Percentiles rank a stretch among this genome's conserved stretches.
These are phyloP conservation scores for Drosophila formosana DNA, from an alignment of 2,888 invertebrate species.

Conservation along the genomic window DNA sequence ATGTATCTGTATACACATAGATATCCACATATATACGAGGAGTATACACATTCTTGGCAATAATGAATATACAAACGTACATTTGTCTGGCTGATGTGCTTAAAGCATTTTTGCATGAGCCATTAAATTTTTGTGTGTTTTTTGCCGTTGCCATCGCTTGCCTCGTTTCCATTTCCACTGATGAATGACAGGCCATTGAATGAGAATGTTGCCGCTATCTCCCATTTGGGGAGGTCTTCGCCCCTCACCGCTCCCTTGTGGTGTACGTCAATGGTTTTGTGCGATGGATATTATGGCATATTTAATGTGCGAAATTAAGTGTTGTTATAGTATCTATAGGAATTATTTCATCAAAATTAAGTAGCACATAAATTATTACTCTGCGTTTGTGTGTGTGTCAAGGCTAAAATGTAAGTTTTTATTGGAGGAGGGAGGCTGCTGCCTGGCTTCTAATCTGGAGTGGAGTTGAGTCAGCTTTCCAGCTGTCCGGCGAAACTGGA, in stretches of 20 bases:
- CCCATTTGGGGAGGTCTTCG: background rate
- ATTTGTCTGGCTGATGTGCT: slow-evolving; percentile 22
- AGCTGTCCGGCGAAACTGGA: slow-evolving; percentile 25
- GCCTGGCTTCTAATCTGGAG: slow-evolving; percentile 24
- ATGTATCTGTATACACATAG: background rate
- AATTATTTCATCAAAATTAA: slow-evolving; percentile 77
- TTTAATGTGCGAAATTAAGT: slow-evolving; percentile 80
- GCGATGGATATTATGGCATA: slow-evolving; percentile 63
- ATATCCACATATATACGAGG: background rate
- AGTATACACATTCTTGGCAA: slow-evolving; percentile 8
- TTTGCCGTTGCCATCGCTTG: slow-evolving; percentile 29
- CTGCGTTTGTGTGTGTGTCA: slow-evolving; percentile 31
- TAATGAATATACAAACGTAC: background rate
- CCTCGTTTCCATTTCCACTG: slow-evolving; percentile 69
- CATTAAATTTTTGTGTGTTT: slow-evolving; percentile 62
- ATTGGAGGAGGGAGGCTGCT: slow-evolving; percentile 9
- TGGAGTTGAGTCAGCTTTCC: slow-evolving; percentile 21
- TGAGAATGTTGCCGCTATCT: slow-evolving; percentile 21
- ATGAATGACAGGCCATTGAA: slow-evolving; percentile 77
- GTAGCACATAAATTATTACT: slow-evolving; percentile 74
- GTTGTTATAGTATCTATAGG: slow-evolving; percentile 70
- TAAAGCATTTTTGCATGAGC: slow-evolving; percentile 63
- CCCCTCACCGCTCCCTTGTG: background rate
- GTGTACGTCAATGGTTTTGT: slow-evolving; percentile 31
- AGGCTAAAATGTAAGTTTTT: slow-evolving; percentile 28